Evolutionary conservation across 2,888 invertebrate species (phyloP).

Genomic region (Thymelicus lineola): DNA sequence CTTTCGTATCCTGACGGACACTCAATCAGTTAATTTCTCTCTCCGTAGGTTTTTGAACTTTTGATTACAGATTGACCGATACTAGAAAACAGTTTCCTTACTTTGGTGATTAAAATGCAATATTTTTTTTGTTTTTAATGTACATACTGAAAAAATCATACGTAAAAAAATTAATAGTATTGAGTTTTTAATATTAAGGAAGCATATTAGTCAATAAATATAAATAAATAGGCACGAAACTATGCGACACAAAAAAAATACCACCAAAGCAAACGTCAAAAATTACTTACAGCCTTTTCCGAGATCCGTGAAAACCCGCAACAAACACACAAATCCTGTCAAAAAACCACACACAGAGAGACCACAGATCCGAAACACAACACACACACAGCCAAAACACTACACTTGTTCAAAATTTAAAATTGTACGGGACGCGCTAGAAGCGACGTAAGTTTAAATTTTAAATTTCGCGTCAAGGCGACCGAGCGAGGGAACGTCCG

Average conservation of each 20-base stretch:
- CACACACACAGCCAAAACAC: constrained; percentile 17
- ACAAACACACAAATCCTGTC: constrained; percentile 20
- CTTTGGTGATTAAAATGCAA: too few relatives aligned
- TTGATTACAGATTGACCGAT: too few relatives aligned
- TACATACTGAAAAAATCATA: too few relatives aligned
- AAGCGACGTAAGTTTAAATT: constrained; percentile 38
- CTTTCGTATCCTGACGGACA: too few relatives aligned
- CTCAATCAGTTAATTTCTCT: too few relatives aligned
- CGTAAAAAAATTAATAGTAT: too few relatives aligned
- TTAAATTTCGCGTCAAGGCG: constrained; percentile 37
- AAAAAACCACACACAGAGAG: constrained; percentile 33
- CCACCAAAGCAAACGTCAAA: not conserved
- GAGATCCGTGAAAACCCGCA: constrained; percentile 1
- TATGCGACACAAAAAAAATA: not conserved
- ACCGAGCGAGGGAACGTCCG: constrained; percentile 43
- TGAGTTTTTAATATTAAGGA: too few relatives aligned
- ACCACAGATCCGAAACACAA: constrained; percentile 21
- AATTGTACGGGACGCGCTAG: constrained; percentile 4
- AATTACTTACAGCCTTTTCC: constrained; percentile 16
- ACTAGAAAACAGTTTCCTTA: too few relatives aligned
- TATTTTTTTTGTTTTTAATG: too few relatives aligned
- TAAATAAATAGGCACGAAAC: too few relatives aligned
- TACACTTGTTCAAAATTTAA: constrained; percentile 4
- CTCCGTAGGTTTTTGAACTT: too few relatives aligned
- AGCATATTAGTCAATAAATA: too few relatives aligned